A percentile compares a stretch with the other conserved stretches of the same genome.
Evolutionary conservation across 2,888 invertebrate genomes (phyloP).

Genomic region (Polymixis flavicincta): DNA sequence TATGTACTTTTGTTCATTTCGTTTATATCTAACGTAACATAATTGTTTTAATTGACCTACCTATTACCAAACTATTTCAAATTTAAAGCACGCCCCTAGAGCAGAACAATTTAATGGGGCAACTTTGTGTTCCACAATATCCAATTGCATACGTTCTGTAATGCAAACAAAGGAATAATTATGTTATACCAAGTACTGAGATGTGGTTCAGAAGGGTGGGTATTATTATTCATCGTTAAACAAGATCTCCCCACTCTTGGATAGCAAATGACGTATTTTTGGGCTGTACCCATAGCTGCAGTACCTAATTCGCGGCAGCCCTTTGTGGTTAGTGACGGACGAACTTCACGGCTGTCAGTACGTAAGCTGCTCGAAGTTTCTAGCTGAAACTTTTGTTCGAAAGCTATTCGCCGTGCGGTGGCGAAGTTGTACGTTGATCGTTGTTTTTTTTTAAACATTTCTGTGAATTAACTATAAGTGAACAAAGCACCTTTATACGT

Average conservation of each 20-base stretch:
- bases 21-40: neutral
- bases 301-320: neutral
- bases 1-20: neutral
- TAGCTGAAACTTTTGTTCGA: neutral
- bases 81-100: neutral
- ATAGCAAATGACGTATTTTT: neutral
- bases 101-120: neutral
- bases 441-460: neutral
- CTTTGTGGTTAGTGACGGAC: neutral
- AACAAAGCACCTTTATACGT: neutral
- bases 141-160: neutral
- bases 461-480: neutral
- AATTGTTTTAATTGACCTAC: neutral
- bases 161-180: neutral
- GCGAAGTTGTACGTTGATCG: neutral
- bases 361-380: neutral
- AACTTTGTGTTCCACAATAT: neutral
- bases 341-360: neutral
- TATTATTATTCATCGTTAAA: neutral
- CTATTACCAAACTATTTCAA: neutral
- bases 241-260: constrained; percentile 7
- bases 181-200: neutral
- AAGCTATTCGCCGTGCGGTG: neutral
- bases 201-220: constrained; percentile 1
- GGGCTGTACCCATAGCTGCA: neutral